phyloP scores from a whole-genome alignment of 1,140 invertebrate genomes.

The Euura lappo region DNA sequence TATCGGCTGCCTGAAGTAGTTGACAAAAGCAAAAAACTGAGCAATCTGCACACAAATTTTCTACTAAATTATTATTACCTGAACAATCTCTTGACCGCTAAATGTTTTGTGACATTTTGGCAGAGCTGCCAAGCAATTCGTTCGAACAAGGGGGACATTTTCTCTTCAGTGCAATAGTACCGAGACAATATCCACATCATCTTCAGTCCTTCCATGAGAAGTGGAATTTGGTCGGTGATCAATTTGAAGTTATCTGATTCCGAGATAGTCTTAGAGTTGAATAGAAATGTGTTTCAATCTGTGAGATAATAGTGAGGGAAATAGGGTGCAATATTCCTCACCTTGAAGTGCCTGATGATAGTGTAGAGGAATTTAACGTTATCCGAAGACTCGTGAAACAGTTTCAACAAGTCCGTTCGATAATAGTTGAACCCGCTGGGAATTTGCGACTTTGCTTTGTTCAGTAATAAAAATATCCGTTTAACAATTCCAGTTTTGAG shows the following conservation, averaged over 20 bases:
- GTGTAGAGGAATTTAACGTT: conserved; percentile 86
- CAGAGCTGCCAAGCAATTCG: conserved; percentile 82
- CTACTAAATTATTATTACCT: conserved; percentile 56
- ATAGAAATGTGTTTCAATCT: conserved; percentile 27
- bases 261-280: conserved; percentile 68
- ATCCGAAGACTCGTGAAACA: conserved; percentile 80
- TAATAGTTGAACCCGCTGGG: conserved; percentile 61
- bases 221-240: conserved; percentile 75
- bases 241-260: conserved; percentile 73
- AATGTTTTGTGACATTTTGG: conserved; percentile 73
- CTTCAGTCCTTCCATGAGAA: conserved; percentile 80
- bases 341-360: conserved; percentile 79
- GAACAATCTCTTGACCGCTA: conserved; percentile 77
- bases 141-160: conserved; percentile 78
- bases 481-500: conserved; percentile 73
- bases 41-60: background rate
- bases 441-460: conserved; percentile 57
- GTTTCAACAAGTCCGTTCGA: conserved; percentile 67
- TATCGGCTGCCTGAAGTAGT: conserved; percentile 58
- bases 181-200: conserved; percentile 85
- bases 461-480: conserved; percentile 68
- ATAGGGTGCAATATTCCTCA: conserved; percentile 47
- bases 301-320: conserved; percentile 1
- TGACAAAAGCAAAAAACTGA: background rate
- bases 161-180: conserved; percentile 75